phyloP scores from a whole-genome alignment of 2,797 vertebrate genomes.

The Rhabdophis nuchalis region DNA sequence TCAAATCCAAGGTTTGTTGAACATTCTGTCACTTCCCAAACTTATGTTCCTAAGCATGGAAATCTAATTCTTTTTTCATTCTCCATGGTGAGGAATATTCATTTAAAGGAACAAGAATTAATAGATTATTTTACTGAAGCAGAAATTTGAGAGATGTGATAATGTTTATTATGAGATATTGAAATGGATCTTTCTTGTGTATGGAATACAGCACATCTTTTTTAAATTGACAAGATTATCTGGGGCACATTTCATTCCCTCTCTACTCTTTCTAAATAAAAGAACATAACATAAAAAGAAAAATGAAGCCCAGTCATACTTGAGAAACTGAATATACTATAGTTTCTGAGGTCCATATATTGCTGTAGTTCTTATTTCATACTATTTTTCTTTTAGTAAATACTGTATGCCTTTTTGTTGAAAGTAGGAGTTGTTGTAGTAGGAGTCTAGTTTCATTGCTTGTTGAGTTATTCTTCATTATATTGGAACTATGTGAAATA shows the following conservation, averaged over 20 bases:
- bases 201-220: background rate
- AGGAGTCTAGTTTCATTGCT: background rate
- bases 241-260: background rate
- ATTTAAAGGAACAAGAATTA: background rate
- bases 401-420: background rate
- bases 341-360: background rate
- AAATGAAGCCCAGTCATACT: background rate
- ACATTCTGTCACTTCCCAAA: background rate
- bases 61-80: background rate
- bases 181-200: background rate
- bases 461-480: background rate
- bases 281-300: background rate
- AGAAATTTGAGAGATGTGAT: background rate
- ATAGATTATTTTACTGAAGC: background rate
- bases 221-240: background rate
- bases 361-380: background rate
- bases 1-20: constrained; percentile 89
- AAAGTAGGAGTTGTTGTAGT: background rate
- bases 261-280: background rate
- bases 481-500: background rate
- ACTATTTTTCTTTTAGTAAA: background rate
- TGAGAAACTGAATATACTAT: background rate
- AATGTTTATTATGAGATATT: background rate
- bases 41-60: background rate
- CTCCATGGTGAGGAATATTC: background rate